Evolutionary conservation across 2,888 invertebrate species (phyloP).

Genomic region (Phyllotreta cruciferae): DNA sequence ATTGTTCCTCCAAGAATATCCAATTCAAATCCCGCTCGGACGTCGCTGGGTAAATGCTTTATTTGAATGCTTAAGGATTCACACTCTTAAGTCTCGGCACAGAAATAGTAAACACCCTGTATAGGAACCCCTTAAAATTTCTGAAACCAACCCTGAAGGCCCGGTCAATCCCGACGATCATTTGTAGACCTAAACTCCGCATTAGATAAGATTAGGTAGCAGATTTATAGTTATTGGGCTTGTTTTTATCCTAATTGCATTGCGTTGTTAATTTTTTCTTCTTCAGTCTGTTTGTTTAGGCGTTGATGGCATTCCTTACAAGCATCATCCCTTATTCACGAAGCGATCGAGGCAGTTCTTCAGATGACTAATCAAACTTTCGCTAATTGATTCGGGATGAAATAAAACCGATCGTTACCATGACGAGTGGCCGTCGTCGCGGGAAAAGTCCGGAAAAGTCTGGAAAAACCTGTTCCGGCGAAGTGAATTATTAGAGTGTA

Average conservation of each 20-base stretch:
- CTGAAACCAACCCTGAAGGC: not conserved
- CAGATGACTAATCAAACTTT: no score
- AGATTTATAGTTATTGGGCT: slow-evolving; percentile 36
- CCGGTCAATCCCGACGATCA: slow-evolving; percentile 18
- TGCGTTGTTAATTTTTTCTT: slow-evolving; percentile 19
- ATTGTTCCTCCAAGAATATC: no score
- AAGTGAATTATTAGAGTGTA: slow-evolving; percentile 57
- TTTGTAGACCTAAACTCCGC: slow-evolving; percentile 25
- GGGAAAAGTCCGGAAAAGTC: slow-evolving; percentile 12
- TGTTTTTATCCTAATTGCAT: slow-evolving; percentile 30
- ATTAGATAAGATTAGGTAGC: slow-evolving; percentile 34
- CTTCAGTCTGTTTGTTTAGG: slow-evolving; percentile 18
- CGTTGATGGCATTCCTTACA: slow-evolving; percentile 16
- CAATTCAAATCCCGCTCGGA: no score
- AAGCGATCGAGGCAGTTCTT: slow-evolving; percentile 9
- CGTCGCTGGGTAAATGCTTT: no score
- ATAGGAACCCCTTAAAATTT: no score
- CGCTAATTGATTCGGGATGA: not conserved
- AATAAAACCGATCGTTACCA: not conserved
- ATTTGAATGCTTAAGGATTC: no score
- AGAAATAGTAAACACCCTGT: no score
- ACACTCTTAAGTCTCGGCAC: no score
- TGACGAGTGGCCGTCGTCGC: slow-evolving; percentile 1
- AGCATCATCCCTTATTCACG: not conserved
- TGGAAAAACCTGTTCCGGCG: slow-evolving; percentile 12